phyloP scores from a whole-genome alignment of 2,797 vertebrate species.

The Coccyzus lansbergi region DNA sequence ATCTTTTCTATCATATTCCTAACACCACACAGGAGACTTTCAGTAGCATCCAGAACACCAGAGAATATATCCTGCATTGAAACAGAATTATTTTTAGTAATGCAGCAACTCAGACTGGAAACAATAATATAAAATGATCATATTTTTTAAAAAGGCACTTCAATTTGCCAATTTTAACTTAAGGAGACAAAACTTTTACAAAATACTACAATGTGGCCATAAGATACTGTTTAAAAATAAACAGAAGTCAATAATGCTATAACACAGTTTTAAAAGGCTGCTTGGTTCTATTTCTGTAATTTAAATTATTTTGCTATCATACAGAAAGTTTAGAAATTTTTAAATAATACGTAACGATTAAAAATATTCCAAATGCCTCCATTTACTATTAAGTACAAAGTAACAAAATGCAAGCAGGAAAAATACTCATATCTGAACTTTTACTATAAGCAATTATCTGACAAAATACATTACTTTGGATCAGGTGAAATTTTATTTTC shows the following conservation, averaged over 20 bases:
- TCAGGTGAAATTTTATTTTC: neutral
- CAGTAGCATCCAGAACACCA: conserved; percentile 80
- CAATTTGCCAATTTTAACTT: neutral
- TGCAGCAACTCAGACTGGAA: neutral
- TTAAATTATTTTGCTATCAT: neutral
- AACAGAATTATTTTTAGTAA: conserved; percentile 14
- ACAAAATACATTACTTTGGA: neutral
- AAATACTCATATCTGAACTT: neutral
- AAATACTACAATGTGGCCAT: neutral
- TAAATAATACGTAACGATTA: neutral
- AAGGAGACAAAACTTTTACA: neutral
- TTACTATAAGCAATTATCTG: neutral
- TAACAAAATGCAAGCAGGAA: neutral
- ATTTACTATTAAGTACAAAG: neutral
- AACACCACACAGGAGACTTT: conserved; percentile 78
- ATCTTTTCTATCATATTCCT: conserved; percentile 70
- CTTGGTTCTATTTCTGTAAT: neutral
- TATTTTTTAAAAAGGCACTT: neutral
- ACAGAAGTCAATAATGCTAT: neutral
- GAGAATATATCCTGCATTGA: conserved; percentile 79
- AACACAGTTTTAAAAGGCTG: neutral
- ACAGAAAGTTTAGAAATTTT: neutral
- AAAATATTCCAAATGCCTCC: neutral
- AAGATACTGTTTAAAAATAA: neutral
- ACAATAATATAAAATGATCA: neutral